A percentile compares a stretch with the other conserved stretches of the same genome.
Conservation (phyloP, 2,797 vertebrate genomes). For the Notoglanidium macrostoma region DNA sequence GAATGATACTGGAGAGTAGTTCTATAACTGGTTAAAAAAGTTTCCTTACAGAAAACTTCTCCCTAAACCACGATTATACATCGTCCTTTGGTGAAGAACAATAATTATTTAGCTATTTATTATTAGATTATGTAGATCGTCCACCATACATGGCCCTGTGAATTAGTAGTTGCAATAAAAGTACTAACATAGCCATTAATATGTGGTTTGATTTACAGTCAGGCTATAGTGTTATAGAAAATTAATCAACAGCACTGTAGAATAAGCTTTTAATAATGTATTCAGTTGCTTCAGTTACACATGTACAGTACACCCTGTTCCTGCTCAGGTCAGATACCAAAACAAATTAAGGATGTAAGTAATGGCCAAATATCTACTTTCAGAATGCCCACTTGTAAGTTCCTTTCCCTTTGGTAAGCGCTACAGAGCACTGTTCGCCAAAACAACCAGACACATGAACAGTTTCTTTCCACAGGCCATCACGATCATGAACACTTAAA, state of each 20-base stretch:
- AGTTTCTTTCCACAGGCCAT: too few relatives aligned
- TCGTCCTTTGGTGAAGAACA: neutral
- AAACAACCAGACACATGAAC: too few relatives aligned
- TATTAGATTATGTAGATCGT: neutral
- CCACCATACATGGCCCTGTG: neutral
- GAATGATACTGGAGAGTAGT: neutral
- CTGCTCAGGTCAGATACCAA: neutral
- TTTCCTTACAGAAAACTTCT: neutral
- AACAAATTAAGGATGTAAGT: slow-evolving; percentile 13
- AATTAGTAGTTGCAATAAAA: neutral
- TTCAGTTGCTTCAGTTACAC: neutral
- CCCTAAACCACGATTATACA: neutral
- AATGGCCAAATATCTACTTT: neutral
- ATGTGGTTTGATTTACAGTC: neutral
- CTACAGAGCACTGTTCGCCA: too few relatives aligned
- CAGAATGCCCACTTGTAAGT: neutral
- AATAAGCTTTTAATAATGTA: neutral
- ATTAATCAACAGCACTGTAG: neutral
- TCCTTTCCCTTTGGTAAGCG: too few relatives aligned
- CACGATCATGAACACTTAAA: too few relatives aligned
- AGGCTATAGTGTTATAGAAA: neutral
- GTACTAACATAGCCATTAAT: too few relatives aligned
- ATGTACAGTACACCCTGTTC: neutral
- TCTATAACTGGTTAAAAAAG: neutral
- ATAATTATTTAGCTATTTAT: neutral